Evolutionary conservation across 2,113 vertebrate genomes (phyloP).

Genomic region (Eleginops maclovinus): DNA sequence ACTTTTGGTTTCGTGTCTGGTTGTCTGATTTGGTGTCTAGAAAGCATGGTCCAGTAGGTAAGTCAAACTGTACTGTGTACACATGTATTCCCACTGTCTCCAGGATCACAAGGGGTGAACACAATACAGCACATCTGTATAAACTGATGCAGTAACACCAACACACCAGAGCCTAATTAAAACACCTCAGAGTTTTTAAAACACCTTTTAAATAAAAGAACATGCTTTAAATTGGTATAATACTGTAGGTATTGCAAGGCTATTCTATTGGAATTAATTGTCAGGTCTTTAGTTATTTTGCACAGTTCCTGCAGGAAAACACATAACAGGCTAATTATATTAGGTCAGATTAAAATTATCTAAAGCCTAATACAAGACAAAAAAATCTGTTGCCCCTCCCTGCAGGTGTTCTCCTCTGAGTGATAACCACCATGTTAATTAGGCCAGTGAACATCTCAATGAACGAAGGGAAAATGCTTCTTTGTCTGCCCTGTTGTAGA

Average conservation of each 20-base stretch:
- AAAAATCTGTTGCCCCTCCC: constrained; percentile 39
- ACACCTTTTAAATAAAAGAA: background rate
- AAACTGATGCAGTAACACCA: background rate
- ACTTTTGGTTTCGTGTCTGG: background rate
- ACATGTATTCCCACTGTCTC: constrained; percentile 11
- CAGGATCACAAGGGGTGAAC: constrained; percentile 10
- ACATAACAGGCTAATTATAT: background rate
- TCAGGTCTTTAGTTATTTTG: constrained; percentile 1
- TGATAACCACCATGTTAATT: constrained; percentile 49
- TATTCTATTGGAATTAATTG: background rate
- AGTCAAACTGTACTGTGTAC: background rate
- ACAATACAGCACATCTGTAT: constrained; percentile 23
- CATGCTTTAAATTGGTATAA: background rate
- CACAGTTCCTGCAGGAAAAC: background rate
- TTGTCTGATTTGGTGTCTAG: constrained; percentile 40
- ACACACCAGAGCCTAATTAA: background rate
- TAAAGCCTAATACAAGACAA: constrained; percentile 1
- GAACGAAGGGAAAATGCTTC: background rate
- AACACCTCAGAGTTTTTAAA: background rate
- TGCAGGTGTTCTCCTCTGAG: constrained; percentile 53
- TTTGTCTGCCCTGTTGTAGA: constrained; percentile 50
- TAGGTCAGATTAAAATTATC: background rate
- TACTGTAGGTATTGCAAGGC: background rate
- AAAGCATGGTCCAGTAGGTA: constrained; percentile 51
- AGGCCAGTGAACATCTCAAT: constrained; percentile 46